phyloP scores from a whole-genome alignment of 2,888 invertebrate species.

The Lymantria dispar region DNA sequence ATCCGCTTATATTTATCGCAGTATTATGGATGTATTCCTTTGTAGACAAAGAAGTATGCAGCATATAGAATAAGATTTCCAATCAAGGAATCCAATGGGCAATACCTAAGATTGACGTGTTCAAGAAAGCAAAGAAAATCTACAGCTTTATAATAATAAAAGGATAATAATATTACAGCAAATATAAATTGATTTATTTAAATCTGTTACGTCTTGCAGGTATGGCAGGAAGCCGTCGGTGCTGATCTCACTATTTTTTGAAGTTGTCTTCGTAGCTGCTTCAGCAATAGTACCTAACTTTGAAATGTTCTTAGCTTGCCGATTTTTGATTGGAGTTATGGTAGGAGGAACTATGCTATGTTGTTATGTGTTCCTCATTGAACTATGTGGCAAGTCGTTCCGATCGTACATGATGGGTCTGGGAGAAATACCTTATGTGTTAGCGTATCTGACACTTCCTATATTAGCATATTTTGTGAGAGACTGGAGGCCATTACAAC shows the following conservation, averaged over 20 bases:
- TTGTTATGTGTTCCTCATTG: slow-evolving; percentile 84
- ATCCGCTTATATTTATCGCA: too few species aligned
- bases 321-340: slow-evolving; percentile 82
- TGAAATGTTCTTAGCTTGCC: slow-evolving; percentile 81
- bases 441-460: slow-evolving; percentile 80
- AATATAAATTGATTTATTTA: not conserved
- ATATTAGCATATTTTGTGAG: slow-evolving; percentile 82
- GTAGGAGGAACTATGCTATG: slow-evolving; percentile 86
- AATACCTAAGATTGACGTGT: too few species aligned
- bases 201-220: slow-evolving; percentile 58
- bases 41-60: too few species aligned
- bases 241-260: slow-evolving; percentile 79
- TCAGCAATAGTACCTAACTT: slow-evolving; percentile 82
- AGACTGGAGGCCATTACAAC: slow-evolving; percentile 83
- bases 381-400: slow-evolving; percentile 81
- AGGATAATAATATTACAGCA: too few species aligned
- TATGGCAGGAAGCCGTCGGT: slow-evolving; percentile 85
- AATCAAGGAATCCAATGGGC: too few species aligned
- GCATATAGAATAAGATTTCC: too few species aligned
- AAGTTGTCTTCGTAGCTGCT: slow-evolving; percentile 77
- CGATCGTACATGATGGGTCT: slow-evolving; percentile 80
- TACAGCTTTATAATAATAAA: too few species aligned
- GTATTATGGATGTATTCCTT: too few species aligned
- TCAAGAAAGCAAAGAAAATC: too few species aligned
- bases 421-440: slow-evolving; percentile 78